These are phyloP conservation scores for Nematopogon swammerdamellus DNA, from an alignment of 2,888 invertebrate genomes.

Conservation along the genomic window DNA sequence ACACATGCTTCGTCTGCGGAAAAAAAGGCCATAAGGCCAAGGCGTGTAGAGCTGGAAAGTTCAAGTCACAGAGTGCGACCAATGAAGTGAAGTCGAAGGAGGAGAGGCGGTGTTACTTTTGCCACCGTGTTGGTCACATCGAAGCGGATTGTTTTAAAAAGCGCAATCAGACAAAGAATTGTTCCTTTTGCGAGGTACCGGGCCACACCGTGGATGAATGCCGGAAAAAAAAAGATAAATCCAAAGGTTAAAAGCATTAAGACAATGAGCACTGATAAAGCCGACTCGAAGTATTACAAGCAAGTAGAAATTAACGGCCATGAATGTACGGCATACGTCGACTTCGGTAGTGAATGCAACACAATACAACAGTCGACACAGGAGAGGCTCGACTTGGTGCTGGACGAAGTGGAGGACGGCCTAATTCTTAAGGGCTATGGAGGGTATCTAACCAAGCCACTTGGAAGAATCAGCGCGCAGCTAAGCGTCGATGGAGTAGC, in stretches of 20 bases:
- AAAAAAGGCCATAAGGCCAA: constrained; percentile 7
- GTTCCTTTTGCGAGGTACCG: constrained; percentile 3
- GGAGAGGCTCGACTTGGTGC: no score
- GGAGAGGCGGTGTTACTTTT: neutral
- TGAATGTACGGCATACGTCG: constrained; percentile 7
- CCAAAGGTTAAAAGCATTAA: constrained; percentile 3
- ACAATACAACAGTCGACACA: no score
- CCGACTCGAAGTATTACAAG: constrained; percentile 8
- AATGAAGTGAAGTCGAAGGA: no score
- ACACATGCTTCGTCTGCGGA: constrained; percentile 7
- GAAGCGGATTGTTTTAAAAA: constrained; percentile 7
- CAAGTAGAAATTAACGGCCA: constrained; percentile 5
- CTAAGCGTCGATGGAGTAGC: constrained; percentile 8
- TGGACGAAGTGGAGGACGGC: constrained; percentile 3
- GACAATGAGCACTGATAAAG: neutral
- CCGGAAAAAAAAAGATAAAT: neutral
- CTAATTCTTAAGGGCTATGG: constrained; percentile 9
- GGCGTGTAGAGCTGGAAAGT: neutral
- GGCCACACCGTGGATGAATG: constrained; percentile 7
- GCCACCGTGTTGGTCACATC: constrained; percentile 4
- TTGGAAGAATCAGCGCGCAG: constrained; percentile 4
- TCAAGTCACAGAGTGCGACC: no score
- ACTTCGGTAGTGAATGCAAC: no score
- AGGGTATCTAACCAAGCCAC: constrained; percentile 4
- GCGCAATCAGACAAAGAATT: constrained; percentile 3